Evolutionary conservation across 2,797 vertebrate genomes (phyloP).

Genomic region (Tenualosa ilisha): DNA sequence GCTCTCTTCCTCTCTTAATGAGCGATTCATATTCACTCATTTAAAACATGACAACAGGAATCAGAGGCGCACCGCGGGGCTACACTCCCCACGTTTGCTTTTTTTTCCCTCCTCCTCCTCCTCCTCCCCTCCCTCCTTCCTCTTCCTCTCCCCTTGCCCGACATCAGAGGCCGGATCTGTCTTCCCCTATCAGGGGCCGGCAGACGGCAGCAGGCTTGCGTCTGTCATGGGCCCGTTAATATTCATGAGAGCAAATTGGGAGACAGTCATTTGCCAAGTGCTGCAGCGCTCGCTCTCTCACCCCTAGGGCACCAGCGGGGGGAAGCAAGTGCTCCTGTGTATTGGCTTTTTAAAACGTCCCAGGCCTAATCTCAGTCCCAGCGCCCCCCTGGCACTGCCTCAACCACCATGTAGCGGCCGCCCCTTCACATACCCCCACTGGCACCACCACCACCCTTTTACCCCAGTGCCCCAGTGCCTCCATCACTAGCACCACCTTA

Average conservation of each 20-base stretch:
- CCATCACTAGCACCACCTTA: not conserved
- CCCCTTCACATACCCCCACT: not conserved
- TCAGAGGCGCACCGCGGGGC: constrained; percentile 56
- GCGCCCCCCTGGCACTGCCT: not conserved
- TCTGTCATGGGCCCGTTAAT: constrained; percentile 79
- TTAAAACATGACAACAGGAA: constrained; percentile 73
- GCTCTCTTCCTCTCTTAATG: constrained; percentile 65
- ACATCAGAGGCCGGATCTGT: constrained; percentile 80
- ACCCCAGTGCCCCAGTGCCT: not conserved
- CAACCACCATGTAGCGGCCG: not conserved
- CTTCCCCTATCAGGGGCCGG: constrained; percentile 72
- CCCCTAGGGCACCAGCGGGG: constrained; percentile 72
- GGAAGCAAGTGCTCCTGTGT: constrained; percentile 71
- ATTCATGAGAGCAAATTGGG: constrained; percentile 94
- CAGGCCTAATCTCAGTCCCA: not conserved
- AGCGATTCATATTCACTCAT: constrained; percentile 71
- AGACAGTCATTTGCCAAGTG: constrained; percentile 84
- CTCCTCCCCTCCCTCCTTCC: not conserved
- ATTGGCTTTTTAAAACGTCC: constrained; percentile 47
- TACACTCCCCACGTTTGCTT: constrained; percentile 51
- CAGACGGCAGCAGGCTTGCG: constrained; percentile 65
- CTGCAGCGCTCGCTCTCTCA: constrained; percentile 71
- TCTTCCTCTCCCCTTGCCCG: constrained; percentile 53
- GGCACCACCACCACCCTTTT: not conserved
- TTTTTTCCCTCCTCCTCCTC: not conserved